Percentiles rank a stretch among this genome's conserved stretches.
phyloP scores from a whole-genome alignment of 2,113 vertebrate species.

The Nycticebus coucang region DNA sequence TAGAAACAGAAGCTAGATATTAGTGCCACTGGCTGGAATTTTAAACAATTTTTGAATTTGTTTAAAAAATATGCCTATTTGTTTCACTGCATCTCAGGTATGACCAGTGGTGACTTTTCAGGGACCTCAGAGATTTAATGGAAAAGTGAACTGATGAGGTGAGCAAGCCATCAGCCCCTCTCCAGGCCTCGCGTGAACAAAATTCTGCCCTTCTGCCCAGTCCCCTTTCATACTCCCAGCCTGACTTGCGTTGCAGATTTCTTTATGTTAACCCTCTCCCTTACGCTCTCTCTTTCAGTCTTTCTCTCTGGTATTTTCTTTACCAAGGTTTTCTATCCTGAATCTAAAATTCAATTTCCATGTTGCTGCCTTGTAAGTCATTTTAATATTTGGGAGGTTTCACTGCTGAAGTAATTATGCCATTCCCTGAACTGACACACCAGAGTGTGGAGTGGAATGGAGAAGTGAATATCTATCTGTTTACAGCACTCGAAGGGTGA shows the following conservation, averaged over 20 bases:
- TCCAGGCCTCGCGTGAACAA: not conserved
- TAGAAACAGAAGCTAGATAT: not conserved
- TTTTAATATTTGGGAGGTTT: conserved; percentile 10
- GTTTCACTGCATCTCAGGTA: not conserved
- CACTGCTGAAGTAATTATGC: conserved; percentile 35
- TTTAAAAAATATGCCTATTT: conserved; percentile 26
- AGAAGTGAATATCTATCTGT: conserved; percentile 11
- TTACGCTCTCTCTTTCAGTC: not conserved
- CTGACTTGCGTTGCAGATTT: not conserved
- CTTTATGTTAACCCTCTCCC: not conserved
- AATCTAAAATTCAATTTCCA: not conserved
- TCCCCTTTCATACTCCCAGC: rapidly evolving
- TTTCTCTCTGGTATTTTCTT: conserved; percentile 11
- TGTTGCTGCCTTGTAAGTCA: not conserved
- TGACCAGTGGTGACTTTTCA: not conserved
- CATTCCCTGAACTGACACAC: not conserved
- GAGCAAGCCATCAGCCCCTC: not conserved
- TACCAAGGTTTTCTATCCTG: not conserved
- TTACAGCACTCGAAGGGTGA: not conserved
- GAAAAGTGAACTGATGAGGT: not conserved
- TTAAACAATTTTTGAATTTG: not conserved
- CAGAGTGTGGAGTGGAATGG: not conserved
- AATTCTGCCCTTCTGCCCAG: not conserved
- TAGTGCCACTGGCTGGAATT: not conserved
- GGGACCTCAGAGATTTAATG: not conserved